Evolutionary conservation across 1,140 invertebrate species (phyloP).

Genomic region (Drosophila grimshawi): DNA sequence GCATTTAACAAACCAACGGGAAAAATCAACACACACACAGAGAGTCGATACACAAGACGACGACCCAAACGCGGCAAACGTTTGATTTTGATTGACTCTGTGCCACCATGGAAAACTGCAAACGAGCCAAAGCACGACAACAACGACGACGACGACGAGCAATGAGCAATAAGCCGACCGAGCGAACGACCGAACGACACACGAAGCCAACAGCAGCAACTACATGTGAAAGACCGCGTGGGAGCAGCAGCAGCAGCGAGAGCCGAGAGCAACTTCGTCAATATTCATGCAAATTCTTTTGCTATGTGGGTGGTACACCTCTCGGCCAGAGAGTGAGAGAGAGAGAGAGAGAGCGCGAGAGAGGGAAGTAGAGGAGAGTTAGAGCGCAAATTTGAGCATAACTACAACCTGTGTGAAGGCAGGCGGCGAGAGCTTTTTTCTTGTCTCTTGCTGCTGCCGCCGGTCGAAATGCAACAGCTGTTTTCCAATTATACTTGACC

Average conservation of each 20-base stretch:
- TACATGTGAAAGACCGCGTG: slow-evolving; percentile 35
- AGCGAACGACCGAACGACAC: slow-evolving; percentile 18
- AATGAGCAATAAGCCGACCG: slow-evolving; percentile 13
- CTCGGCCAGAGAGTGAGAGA: slow-evolving; percentile 3
- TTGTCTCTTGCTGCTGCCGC: slow-evolving; percentile 22
- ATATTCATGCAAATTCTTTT: slow-evolving; percentile 57
- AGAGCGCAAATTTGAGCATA: slow-evolving; percentile 8
- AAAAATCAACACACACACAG: slow-evolving; percentile 18
- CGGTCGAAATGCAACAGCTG: slow-evolving; percentile 46
- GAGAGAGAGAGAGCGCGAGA: not conserved
- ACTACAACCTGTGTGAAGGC: slow-evolving; percentile 58
- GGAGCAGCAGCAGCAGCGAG: slow-evolving; percentile 36
- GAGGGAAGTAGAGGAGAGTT: not conserved
- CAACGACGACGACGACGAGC: not conserved
- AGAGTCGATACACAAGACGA: slow-evolving; percentile 15
- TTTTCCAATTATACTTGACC: slow-evolving; percentile 10
- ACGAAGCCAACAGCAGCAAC: slow-evolving; percentile 46
- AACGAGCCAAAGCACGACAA: slow-evolving; percentile 47
- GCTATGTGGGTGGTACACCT: slow-evolving; percentile 32
- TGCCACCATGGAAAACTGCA: slow-evolving; percentile 56
- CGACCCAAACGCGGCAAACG: slow-evolving; percentile 61
- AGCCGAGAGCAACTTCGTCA: slow-evolving; percentile 28
- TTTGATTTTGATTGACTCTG: slow-evolving; percentile 68
- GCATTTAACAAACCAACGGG: slow-evolving; percentile 25
- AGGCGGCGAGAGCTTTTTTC: slow-evolving; percentile 19